Base-by-base conservation (phyloP, 1,140 invertebrate species). In the Chymomyza costata region DNA sequence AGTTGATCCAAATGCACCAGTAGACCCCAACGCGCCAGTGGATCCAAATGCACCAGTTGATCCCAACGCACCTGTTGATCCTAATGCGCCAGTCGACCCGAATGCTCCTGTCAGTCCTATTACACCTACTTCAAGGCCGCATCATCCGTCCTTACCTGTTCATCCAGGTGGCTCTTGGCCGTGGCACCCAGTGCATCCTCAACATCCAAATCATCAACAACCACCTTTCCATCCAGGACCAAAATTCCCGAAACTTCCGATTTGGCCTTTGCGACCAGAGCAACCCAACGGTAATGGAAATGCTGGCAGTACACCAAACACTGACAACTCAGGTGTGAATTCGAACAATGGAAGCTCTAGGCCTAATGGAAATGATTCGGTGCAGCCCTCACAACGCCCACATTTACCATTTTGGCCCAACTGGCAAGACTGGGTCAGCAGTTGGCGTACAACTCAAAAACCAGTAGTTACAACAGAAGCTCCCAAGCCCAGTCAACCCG, bases 361-460 rank as follows among this genome's bases (percentile, higher is more conserved):
- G n/a, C n/a, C n/a, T 30, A 15, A 25, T 1, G 7, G 50, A 1
- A 40, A 52, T 28, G 56, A 39, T 17, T 50, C 11, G 7, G 8
- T 30, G 7, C 32, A 0, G 15, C 59, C 59, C 0, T 16, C 62
- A 0, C 34, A n/a, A 3, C 21, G 17, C 13, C 58, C 66, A 5
- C 32, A 8, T 3, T 14, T 10, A 3, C 32, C 32, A 2, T 61
- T 61, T 52, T 78, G 73, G 73, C 35, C 52, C 1, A 80, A 80
- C 38, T 80, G 63, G 66, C 45, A 52, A 2, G 41, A 58, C 13
- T 78, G 73, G 73, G 49, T 65, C 1, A 78, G 53, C 38, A 41
- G 45, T 41, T 73, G 73, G 73, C 49, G 52, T 6, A 15, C 54
- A 17, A 57, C 46, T 8, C 32, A 2, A 3, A 44, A 25, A 11